Evolutionary conservation across 2,888 invertebrate genomes (phyloP).

Genomic region (Callyntrura guangdongensis): DNA sequence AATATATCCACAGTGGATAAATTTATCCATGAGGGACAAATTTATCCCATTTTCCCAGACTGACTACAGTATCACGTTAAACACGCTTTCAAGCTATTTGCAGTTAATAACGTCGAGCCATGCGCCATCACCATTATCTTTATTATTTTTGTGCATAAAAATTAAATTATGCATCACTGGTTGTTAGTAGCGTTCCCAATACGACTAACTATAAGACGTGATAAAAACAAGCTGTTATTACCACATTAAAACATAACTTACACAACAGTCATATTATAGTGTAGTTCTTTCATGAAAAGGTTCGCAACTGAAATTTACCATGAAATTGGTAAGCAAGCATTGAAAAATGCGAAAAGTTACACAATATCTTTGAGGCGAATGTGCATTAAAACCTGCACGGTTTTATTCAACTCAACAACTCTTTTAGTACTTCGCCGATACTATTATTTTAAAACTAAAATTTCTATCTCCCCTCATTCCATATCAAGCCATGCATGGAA

Average conservation of each 20-base stretch:
- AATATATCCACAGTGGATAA: neutral
- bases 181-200: neutral
- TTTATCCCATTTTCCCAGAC: too few species aligned
- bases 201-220: neutral
- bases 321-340: neutral
- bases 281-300: neutral
- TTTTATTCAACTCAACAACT: too few species aligned
- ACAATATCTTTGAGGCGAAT: too few species aligned
- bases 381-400: too few species aligned
- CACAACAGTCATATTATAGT: constrained; percentile 4
- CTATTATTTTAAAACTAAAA: too few species aligned
- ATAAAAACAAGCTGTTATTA: constrained; percentile 16
- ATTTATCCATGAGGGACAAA: too few species aligned
- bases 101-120: neutral
- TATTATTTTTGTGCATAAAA: neutral
- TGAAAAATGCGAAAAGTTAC: neutral
- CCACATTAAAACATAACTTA: neutral
- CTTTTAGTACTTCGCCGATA: too few species aligned
- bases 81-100: too few species aligned
- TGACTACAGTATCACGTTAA: too few species aligned
- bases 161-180: constrained; percentile 53
- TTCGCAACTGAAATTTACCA: constrained; percentile 19
- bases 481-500: too few species aligned
- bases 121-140: neutral
- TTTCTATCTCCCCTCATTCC: too few species aligned